These are phyloP conservation scores for Charina bottae DNA, from an alignment of 2,113 vertebrate species.

Conservation along the genomic window DNA sequence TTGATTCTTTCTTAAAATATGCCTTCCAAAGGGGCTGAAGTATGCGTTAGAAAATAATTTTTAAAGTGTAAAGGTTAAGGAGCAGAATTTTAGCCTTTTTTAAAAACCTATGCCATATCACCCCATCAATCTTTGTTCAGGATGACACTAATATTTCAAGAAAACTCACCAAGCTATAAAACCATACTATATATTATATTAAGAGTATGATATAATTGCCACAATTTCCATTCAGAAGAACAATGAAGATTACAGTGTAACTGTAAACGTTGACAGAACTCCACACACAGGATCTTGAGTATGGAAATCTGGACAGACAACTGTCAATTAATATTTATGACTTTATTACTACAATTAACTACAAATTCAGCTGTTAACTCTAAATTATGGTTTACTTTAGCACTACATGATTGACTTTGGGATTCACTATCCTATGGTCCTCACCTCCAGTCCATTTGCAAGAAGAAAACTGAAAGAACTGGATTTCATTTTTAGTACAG, in stretches of 20 bases:
- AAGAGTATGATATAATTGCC: neutral
- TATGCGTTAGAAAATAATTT: conserved; percentile 19
- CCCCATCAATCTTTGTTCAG: neutral
- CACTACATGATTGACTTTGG: no score
- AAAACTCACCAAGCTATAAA: neutral
- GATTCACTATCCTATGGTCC: no score
- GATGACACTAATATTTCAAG: neutral
- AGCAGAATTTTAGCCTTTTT: neutral
- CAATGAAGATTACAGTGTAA: no score
- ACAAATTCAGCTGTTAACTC: no score
- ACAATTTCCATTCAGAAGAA: neutral
- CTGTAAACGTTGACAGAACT: no score
- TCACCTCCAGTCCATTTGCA: neutral
- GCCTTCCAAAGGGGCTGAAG: neutral
- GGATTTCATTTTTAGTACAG: neutral
- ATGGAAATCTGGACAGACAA: no score
- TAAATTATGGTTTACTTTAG: no score
- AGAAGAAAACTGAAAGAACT: neutral
- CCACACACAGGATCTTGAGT: no score
- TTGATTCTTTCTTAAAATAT: conserved; percentile 31
- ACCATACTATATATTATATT: neutral
- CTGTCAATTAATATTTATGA: no score
- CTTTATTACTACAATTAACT: no score
- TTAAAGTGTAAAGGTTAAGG: neutral
- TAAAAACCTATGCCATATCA: neutral